Conservation (phyloP, 2,888 invertebrate species). For the Tenthredo notha region DNA sequence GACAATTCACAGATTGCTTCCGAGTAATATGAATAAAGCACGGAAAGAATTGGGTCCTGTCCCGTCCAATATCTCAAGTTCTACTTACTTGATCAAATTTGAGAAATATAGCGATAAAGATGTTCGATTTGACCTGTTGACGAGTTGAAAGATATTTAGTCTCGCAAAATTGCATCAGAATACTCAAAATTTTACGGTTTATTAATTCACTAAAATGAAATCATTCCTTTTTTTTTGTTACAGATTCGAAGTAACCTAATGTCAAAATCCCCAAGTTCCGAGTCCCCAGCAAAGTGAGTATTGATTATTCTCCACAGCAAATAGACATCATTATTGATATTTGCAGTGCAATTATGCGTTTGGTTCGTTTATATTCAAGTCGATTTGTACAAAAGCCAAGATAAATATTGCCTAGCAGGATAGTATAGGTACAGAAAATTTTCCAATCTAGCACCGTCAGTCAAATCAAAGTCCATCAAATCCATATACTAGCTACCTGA, state of each 20-base stretch:
- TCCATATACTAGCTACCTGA: neutral
- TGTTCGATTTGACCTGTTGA: neutral
- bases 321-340: slow-evolving; percentile 11
- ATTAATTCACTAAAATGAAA: neutral
- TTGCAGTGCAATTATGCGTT: slow-evolving; percentile 20
- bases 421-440: neutral
- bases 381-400: neutral
- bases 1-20: neutral
- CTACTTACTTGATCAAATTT: neutral
- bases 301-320: slow-evolving; percentile 20
- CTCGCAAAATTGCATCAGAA: neutral
- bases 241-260: slow-evolving; percentile 63
- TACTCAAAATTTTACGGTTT: neutral
- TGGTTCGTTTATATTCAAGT: neutral
- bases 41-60: neutral
- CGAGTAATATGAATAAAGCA: neutral
- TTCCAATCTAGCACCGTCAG: neutral
- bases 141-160: neutral
- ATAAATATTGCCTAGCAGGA: neutral
- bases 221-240: slow-evolving; percentile 56
- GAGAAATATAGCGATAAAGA: neutral
- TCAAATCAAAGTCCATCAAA: neutral
- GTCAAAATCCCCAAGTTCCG: slow-evolving; percentile 60
- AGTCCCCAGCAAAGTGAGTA: slow-evolving; percentile 63
- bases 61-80: neutral